Evolutionary conservation across 2,113 vertebrate genomes (phyloP).

Genomic region (Acanthisitta chloris): DNA sequence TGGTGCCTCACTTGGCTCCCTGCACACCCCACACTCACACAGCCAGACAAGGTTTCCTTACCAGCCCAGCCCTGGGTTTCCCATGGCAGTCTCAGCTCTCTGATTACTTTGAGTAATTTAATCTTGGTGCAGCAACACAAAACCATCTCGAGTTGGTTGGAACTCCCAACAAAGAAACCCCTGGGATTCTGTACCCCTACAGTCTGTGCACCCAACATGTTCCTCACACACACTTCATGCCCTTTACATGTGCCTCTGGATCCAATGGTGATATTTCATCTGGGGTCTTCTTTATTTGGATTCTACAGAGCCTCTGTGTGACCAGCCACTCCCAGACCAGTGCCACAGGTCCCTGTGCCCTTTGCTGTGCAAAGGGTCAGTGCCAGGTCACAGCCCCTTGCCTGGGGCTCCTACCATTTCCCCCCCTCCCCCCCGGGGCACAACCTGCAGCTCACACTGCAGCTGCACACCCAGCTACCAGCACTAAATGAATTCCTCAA

Average conservation of each 20-base stretch:
- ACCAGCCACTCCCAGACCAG: accelerated
- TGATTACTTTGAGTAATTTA: not conserved
- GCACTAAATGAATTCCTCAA: not conserved
- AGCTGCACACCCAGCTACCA: not conserved
- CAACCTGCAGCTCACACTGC: not conserved
- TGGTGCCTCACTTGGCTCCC: not conserved
- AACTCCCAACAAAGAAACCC: not conserved
- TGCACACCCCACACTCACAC: not conserved
- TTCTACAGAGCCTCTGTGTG: not conserved
- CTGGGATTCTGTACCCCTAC: not conserved
- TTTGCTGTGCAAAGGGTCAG: not conserved
- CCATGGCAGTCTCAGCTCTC: not conserved
- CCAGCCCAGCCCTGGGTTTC: not conserved
- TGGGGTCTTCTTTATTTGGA: not conserved
- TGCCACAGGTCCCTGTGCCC: too few relatives aligned
- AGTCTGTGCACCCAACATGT: not conserved
- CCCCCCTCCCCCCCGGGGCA: too few relatives aligned
- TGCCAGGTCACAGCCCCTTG: not conserved
- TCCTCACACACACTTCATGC: not conserved
- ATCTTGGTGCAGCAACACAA: not conserved
- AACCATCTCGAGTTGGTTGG: not conserved
- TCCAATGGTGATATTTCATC: not conserved
- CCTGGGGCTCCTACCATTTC: not conserved
- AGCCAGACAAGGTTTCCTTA: not conserved
- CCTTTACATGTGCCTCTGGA: too few relatives aligned